A percentile compares a stretch with the other conserved stretches of the same genome.
phyloP scores from a whole-genome alignment of 2,888 invertebrate species.

The Eulithis testata region DNA sequence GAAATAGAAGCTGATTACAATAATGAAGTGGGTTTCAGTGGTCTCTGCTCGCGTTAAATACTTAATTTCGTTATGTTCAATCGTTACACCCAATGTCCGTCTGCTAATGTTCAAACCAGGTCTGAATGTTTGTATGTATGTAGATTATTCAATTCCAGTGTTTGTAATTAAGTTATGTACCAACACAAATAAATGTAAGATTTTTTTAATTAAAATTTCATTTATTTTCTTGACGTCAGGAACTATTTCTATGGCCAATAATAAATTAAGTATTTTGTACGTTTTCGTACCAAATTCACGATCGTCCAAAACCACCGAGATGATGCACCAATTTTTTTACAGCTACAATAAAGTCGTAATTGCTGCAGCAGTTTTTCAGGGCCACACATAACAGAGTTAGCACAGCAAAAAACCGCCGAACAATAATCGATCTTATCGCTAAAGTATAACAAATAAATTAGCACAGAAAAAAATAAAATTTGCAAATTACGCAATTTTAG shows the following conservation, averaged over 20 bases:
- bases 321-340: constrained; percentile 16
- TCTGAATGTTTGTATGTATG: constrained; percentile 71
- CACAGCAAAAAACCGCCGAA: constrained; percentile 9
- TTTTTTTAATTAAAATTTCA: constrained; percentile 68
- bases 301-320: constrained; percentile 28
- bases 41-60: constrained; percentile 47
- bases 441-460: constrained; percentile 19
- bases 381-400: background rate
- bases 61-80: constrained; percentile 49
- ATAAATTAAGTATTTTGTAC: constrained; percentile 39
- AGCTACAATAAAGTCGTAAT: constrained; percentile 2
- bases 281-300: constrained; percentile 35
- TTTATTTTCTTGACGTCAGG: constrained; percentile 59
- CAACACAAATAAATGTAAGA: constrained; percentile 75
- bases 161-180: constrained; percentile 60
- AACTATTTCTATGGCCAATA: constrained; percentile 51
- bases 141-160: constrained; percentile 74
- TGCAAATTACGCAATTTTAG: constrained; percentile 16
- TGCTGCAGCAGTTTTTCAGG: constrained; percentile 4
- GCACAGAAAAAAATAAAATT: constrained; percentile 24
- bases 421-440: constrained; percentile 10
- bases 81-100: constrained; percentile 65
- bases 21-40: constrained; percentile 58
- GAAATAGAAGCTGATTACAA: constrained; percentile 62
- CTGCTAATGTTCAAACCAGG: constrained; percentile 69